A percentile compares a stretch with the other conserved stretches of the same genome.
phyloP scores from a whole-genome alignment of 2,113 vertebrate species.

The Calyptomena viridis region DNA sequence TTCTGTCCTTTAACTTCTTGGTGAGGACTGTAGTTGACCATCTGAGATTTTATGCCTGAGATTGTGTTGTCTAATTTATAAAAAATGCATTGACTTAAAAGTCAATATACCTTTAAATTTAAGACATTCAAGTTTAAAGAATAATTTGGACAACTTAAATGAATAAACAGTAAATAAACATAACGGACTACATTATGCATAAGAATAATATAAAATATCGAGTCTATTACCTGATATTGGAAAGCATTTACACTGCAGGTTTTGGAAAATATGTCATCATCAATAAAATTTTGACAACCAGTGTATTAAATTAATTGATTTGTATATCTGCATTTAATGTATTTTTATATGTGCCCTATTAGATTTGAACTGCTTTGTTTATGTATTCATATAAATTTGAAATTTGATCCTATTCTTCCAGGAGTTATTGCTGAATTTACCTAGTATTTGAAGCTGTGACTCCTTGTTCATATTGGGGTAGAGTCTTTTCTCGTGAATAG shows the following conservation, averaged over 20 bases:
- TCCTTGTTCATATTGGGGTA: not conserved
- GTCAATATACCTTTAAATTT: not conserved
- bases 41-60: not conserved
- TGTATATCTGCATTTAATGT: not conserved
- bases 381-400: not conserved
- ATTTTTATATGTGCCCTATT: not conserved
- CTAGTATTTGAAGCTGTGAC: not conserved
- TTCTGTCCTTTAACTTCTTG: not conserved
- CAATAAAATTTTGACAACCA: not conserved
- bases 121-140: not conserved
- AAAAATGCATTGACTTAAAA: not conserved
- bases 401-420: not conserved
- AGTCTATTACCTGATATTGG: not conserved
- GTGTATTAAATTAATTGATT: not conserved
- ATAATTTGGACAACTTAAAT: not conserved
- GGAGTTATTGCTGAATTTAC: not conserved
- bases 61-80: not conserved
- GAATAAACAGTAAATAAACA: not conserved
- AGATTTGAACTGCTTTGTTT: not conserved
- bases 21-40: not conserved
- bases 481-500: not conserved
- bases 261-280: not conserved
- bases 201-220: not conserved
- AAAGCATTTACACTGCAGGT: not conserved
- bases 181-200: not conserved